These are phyloP conservation scores for Nephila pilipes DNA, from an alignment of 1,140 invertebrate species.

Conservation along the genomic window DNA sequence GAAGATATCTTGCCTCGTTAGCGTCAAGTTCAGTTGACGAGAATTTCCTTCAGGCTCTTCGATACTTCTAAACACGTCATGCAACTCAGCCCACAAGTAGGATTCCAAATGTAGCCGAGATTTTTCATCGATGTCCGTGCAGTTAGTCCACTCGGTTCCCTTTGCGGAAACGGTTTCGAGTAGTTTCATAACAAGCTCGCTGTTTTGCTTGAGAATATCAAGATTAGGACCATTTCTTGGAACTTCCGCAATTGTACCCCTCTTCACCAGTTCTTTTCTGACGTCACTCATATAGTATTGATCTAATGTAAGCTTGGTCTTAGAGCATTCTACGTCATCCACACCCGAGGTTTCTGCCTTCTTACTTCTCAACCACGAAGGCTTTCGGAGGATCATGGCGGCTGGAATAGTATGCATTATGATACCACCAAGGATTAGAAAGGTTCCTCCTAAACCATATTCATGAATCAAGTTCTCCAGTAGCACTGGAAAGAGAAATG, in stretches of 20 bases:
- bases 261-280: neutral
- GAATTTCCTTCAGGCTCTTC: neutral
- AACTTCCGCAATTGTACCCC: neutral
- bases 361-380: conserved; percentile 49
- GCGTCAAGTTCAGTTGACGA: neutral
- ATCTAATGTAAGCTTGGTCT: neutral
- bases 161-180: neutral
- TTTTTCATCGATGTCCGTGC: neutral
- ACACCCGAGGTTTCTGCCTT: neutral
- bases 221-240: neutral
- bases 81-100: neutral
- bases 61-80: neutral
- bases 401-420: conserved; percentile 85
- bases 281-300: no score
- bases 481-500: conserved; percentile 80
- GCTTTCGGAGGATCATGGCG: conserved; percentile 85
- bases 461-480: conserved; percentile 78
- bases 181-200: neutral
- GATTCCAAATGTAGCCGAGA: neutral
- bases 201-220: neutral
- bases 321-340: neutral
- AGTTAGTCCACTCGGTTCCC: neutral
- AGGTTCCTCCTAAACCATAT: conserved; percentile 78
- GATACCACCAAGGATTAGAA: conserved; percentile 89
- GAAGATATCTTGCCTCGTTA: neutral